phyloP scores from a whole-genome alignment of 2,797 vertebrate genomes.

The Garrulus glandarius region DNA sequence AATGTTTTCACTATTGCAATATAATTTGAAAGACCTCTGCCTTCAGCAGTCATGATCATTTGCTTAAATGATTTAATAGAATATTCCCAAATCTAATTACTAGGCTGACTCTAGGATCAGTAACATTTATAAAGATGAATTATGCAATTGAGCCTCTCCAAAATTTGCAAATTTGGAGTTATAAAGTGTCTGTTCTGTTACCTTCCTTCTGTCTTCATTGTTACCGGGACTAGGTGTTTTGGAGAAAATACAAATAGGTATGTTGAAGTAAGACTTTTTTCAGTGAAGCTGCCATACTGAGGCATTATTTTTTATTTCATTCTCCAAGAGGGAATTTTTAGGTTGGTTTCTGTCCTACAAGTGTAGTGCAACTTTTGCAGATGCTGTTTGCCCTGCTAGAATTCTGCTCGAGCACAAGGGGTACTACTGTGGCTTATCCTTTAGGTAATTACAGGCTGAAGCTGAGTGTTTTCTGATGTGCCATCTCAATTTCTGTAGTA shows the following conservation, averaged over 20 bases:
- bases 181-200: background rate
- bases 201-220: background rate
- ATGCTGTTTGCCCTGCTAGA: rapidly evolving
- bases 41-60: background rate
- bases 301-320: background rate
- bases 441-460: background rate
- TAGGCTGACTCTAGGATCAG: background rate
- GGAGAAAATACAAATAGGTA: background rate
- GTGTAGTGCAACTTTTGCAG: background rate
- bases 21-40: background rate
- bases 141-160: rapidly evolving
- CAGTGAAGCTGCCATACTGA: background rate
- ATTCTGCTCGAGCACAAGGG: background rate
- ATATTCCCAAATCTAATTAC: background rate
- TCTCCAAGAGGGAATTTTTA: background rate
- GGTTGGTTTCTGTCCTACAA: background rate
- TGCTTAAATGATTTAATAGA: background rate
- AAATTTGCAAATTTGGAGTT: background rate
- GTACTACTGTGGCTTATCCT: background rate
- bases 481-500: background rate
- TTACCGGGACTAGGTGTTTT: background rate
- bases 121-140: background rate
- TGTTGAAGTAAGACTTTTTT: background rate
- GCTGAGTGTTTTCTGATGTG: background rate
- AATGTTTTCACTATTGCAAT: background rate